Evolutionary conservation across 2,113 vertebrate genomes (phyloP), one percentile per base, ranked within the genome.

Genomic region (Rhipidura dahli): DNA sequence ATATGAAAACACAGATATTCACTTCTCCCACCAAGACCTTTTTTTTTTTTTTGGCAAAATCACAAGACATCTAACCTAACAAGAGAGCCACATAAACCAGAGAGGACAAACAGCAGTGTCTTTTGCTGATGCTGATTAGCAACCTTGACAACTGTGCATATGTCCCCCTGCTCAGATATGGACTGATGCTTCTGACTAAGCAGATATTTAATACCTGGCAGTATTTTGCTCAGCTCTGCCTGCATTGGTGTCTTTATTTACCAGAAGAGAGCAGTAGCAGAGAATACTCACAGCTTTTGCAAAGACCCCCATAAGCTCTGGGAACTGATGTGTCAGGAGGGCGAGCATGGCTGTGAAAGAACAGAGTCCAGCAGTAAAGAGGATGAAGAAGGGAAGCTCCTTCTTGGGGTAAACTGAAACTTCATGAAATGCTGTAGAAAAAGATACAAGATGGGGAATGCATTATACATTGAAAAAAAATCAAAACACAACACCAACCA

Each of bases 391-490:
- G 56, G 99, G 99, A 95, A 99, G 98, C 97, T 99, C 99, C 97
- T 99, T 99, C 98, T 99, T 99, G 31, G 99, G 99, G 96, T 99
- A 99, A 97, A 99, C 99, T 61, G 99, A 99, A 98, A 99, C 99
- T 98, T 99, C 99, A 83, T 99, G 99, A 98, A 99, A 99, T 97
- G 99, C 99, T 99, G 98, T 90, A 98, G 98, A 94, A 94, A 87
- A 94, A 90, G 89, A 45, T 39, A 91, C 6, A 37, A 57, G 50
- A 90, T 86, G 13, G 19, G 33, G 21, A 66, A 59, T 13, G 33
- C 30, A 66, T 65, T 73, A 42, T 19, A 73, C 1, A 0, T n/a
- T 24, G 11, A 19, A 83, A 92, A 83, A 45, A 40, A n/a, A 39
- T 16, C 11, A 15, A 31, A 54, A 61, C 13, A 15, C 28, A 28